Percentiles rank a stretch among this genome's conserved stretches.
These are phyloP conservation scores for Salarias fasciatus DNA, from an alignment of 2,797 vertebrate species.

Conservation along the genomic window DNA sequence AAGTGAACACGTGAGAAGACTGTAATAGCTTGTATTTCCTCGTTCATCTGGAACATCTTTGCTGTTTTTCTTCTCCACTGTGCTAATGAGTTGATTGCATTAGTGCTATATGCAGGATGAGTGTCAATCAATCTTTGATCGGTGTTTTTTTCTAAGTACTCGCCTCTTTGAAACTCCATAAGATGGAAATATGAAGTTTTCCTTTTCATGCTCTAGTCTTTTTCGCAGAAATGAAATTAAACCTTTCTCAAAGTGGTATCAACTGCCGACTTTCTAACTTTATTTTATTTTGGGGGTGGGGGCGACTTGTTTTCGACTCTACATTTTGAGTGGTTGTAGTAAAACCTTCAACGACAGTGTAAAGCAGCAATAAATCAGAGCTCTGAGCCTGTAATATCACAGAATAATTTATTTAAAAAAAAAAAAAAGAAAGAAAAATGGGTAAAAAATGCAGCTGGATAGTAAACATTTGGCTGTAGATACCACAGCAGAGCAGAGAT, in stretches of 20 bases:
- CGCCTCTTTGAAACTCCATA: neutral
- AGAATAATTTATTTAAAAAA: too few species aligned
- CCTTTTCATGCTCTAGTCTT: neutral
- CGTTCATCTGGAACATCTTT: neutral
- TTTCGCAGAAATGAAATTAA: neutral
- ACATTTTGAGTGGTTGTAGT: neutral
- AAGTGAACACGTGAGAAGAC: neutral
- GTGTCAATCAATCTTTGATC: conserved; percentile 1
- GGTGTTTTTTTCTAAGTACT: neutral
- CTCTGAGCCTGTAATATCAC: too few species aligned
- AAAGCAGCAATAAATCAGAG: too few species aligned
- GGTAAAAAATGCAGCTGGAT: too few species aligned
- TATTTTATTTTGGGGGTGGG: conserved; percentile 15
- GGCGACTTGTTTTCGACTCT: conserved; percentile 47
- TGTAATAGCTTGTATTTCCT: neutral
- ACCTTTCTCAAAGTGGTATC: neutral
- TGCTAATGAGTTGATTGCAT: conserved; percentile 8
- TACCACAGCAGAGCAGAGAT: too few species aligned
- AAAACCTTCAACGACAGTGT: neutral
- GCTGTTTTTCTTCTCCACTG: neutral
- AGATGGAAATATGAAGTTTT: neutral
- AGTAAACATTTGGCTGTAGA: too few species aligned
- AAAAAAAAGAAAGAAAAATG: too few species aligned
- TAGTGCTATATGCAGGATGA: neutral
- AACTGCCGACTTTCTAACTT: conserved; percentile 1